Evolutionary conservation across 2,888 invertebrate genomes (phyloP).

Genomic region (Matsumyia berberina): DNA sequence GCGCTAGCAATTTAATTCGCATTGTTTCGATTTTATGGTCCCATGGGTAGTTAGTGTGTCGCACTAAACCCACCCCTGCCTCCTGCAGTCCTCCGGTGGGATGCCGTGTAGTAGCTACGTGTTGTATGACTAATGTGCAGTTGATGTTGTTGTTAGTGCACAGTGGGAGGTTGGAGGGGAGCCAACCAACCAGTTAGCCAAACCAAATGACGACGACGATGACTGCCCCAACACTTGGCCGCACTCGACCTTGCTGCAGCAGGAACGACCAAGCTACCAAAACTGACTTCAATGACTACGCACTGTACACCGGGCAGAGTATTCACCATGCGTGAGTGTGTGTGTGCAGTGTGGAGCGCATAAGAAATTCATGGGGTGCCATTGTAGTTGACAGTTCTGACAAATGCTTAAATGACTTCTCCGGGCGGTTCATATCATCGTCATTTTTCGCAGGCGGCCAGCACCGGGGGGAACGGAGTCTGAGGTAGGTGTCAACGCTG

Average conservation of each 20-base stretch:
- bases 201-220: constrained; percentile 43
- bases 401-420: constrained; percentile 79
- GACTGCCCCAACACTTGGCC: constrained; percentile 56
- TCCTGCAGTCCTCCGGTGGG: constrained; percentile 7
- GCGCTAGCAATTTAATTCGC: constrained; percentile 74
- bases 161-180: constrained; percentile 14
- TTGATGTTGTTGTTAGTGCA: constrained; percentile 60
- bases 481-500: constrained; percentile 70
- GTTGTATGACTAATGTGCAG: constrained; percentile 75
- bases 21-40: constrained; percentile 73
- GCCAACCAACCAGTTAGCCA: constrained; percentile 61
- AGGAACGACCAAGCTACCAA: constrained; percentile 7
- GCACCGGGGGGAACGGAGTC: constrained; percentile 7
- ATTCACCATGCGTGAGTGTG: constrained; percentile 17
- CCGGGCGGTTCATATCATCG: constrained; percentile 76
- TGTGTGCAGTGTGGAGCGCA: constrained; percentile 56
- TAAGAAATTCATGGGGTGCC: constrained; percentile 78
- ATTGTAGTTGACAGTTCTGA: constrained; percentile 80
- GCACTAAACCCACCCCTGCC: constrained; percentile 39
- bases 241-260: constrained; percentile 60
- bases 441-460: constrained; percentile 69
- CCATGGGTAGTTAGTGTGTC: constrained; percentile 44
- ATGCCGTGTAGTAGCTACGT: constrained; percentile 43
- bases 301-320: constrained; percentile 37
- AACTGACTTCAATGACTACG: constrained; percentile 32